Evolutionary conservation across 1,140 invertebrate species (phyloP), one percentile per base, ranked within the genome.

Genomic region (Leucophenga varia): DNA sequence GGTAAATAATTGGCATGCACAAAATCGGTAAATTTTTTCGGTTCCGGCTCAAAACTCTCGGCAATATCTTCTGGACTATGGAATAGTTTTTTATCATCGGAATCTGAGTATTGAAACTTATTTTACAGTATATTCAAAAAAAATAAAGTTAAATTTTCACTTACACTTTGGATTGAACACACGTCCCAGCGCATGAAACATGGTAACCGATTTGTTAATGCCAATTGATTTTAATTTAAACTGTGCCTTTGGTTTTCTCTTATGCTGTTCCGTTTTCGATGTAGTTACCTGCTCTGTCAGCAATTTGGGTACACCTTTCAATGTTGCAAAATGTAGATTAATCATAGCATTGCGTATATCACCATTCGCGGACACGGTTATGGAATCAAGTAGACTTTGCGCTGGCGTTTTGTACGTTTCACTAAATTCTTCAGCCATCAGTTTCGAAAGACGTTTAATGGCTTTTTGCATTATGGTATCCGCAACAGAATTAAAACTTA

Each of bases 121-220:
- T 35, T 7, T 22, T n/a, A n/a, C n/a, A n/a, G n/a, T n/a, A n/a
- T n/a, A n/a, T n/a, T n/a, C n/a, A n/a, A n/a, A n/a, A 6, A 18
- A 17, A 30, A 25, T 4, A 14, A 4, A 9, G 6, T 14, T 8
- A 25, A 21, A 5, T 8, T 14, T 14, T 31, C 21, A 72, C 47
- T 72, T 79, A 82, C 84, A 80, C 80, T 88, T 90, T 16, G 87
- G 86, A 80, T 89, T 87, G 17, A 88, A 79, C 3, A 89, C 85
- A 61, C 84, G 77, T n/a, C 88, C 88, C 7, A 89, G 76, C 0
- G 84, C 85, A 76, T 89, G 87, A 57, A 89, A 78, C 47, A 89
- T 79, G 25, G 82, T 83, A 16, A 89, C 78, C 40, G 76, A 81
- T 69, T 87, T 83, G 70, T 86, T 85, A 57, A 85, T 80, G 3